Conservation (phyloP, 1,140 invertebrate species). For the Drosophila kohkoa region DNA sequence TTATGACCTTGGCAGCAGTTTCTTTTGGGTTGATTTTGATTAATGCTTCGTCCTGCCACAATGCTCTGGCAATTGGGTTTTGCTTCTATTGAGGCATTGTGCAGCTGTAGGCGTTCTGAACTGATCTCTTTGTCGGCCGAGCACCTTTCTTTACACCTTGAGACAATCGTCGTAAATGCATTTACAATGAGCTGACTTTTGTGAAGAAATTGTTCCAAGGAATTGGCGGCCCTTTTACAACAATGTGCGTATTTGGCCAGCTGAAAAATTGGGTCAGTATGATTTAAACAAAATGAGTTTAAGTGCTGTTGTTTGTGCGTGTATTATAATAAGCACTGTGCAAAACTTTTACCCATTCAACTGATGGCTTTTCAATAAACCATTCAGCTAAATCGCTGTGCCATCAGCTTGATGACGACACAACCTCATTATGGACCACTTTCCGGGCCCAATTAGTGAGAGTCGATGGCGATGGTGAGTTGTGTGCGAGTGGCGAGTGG, state of each 20-base stretch:
- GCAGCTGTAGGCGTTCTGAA: conserved; percentile 62
- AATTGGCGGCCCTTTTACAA: conserved; percentile 33
- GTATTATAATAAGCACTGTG: conserved; percentile 54
- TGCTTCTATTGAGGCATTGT: conserved; percentile 76
- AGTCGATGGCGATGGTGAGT: neutral
- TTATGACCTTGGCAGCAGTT: conserved; percentile 59
- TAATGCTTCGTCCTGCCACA: conserved; percentile 54
- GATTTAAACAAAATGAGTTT: conserved; percentile 21
- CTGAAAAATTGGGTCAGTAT: conserved; percentile 44
- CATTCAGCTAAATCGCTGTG: conserved; percentile 54
- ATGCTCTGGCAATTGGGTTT: conserved; percentile 58
- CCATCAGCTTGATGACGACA: conserved; percentile 46
- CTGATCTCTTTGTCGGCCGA: conserved; percentile 60
- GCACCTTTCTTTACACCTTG: conserved; percentile 71
- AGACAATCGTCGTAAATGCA: conserved; percentile 60
- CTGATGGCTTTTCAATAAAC: conserved; percentile 74
- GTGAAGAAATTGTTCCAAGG: conserved; percentile 50
- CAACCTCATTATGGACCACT: conserved; percentile 48
- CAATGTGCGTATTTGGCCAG: conserved; percentile 20
- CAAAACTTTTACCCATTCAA: conserved; percentile 65
- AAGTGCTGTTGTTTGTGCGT: conserved; percentile 16
- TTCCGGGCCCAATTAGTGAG: conserved; percentile 71
- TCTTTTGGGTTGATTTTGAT: conserved; percentile 45
- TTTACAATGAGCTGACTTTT: conserved; percentile 70
- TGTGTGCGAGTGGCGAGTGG: conserved; percentile 17